Evolutionary conservation across 1,140 invertebrate species (phyloP).

Genomic region (Spodoptera litura): DNA sequence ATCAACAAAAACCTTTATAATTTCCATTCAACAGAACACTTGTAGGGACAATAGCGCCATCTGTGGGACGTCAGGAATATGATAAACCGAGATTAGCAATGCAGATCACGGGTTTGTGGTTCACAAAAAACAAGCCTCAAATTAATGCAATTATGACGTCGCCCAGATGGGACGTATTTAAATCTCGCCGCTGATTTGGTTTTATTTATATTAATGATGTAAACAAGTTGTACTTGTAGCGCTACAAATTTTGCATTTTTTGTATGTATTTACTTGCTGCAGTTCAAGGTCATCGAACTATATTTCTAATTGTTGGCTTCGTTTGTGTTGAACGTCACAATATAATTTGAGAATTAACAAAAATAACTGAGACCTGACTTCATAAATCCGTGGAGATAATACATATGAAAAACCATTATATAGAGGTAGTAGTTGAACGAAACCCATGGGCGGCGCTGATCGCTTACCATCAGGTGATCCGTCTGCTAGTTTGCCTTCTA

Average conservation of each 20-base stretch:
- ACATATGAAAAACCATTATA: no score
- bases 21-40: conserved; percentile 32
- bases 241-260: conserved; percentile 1
- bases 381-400: no score
- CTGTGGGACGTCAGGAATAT: conserved; percentile 36
- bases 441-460: no score
- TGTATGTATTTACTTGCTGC: background rate
- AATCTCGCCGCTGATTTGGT: conserved; percentile 14
- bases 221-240: conserved; percentile 22
- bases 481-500: no score
- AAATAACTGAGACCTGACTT: no score
- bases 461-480: no score
- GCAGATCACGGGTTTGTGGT: conserved; percentile 30
- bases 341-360: no score
- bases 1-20: conserved; percentile 23
- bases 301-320: background rate
- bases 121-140: conserved; percentile 42
- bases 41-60: conserved; percentile 36
- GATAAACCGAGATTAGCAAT: conserved; percentile 42
- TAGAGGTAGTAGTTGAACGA: no score
- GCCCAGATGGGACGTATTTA: conserved; percentile 17
- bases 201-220: conserved; percentile 41
- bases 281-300: background rate
- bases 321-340: background rate
- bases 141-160: conserved; percentile 46